These are phyloP conservation scores for Podarcis lilfordi DNA, from an alignment of 2,797 vertebrate genomes.

Conservation along the genomic window DNA sequence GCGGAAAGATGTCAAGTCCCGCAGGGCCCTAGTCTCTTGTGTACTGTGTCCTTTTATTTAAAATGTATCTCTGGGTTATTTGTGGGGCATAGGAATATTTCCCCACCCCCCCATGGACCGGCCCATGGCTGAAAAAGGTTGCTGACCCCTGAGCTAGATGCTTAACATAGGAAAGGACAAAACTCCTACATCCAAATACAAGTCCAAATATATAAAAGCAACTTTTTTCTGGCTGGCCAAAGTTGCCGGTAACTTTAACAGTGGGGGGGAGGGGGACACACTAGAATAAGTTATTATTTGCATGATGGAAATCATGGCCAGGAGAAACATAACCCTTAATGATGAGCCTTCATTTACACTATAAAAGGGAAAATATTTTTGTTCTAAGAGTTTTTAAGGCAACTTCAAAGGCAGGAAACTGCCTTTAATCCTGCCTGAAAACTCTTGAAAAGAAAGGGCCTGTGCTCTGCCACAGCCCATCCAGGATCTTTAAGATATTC, in stretches of 20 bases:
- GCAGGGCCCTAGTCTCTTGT: no score
- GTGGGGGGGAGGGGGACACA: background rate
- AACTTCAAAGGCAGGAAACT: conserved; percentile 14
- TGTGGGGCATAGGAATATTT: no score
- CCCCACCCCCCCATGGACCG: no score
- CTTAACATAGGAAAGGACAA: no score
- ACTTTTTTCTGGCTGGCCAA: background rate
- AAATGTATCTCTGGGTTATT: no score
- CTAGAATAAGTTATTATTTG: background rate
- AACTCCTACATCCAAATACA: background rate
- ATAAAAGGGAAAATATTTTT: conserved; percentile 4
- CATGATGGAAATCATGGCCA: background rate
- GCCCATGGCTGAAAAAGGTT: no score
- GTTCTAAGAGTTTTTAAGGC: background rate
- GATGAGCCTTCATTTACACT: conserved; percentile 20
- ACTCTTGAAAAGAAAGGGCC: background rate
- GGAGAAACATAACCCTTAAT: background rate
- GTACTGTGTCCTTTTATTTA: no score
- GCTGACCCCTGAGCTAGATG: no score
- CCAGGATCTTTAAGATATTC: conserved; percentile 2
- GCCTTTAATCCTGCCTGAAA: conserved; percentile 11
- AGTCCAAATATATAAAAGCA: background rate
- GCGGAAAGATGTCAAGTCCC: no score
- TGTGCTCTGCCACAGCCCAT: background rate
- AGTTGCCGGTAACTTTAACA: rapidly evolving